These are phyloP conservation scores for Wasmannia auropunctata DNA, from an alignment of 1,140 invertebrate genomes.

Conservation along the genomic window DNA sequence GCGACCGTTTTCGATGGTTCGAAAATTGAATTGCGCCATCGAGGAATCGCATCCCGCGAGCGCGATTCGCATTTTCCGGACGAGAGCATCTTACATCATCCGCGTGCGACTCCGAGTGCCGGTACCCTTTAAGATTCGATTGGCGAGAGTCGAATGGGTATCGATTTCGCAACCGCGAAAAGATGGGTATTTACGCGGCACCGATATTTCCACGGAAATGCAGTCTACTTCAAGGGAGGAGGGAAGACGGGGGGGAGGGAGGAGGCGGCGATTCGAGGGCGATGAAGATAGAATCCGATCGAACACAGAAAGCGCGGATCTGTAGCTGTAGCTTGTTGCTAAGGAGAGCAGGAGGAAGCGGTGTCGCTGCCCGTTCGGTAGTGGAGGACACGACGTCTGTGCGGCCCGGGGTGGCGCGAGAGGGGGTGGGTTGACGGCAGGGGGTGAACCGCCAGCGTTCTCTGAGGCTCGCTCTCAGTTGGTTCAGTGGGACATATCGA, in stretches of 20 bases:
- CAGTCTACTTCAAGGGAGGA: conserved; percentile 38
- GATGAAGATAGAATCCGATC: conserved; percentile 45
- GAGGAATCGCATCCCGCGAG: background rate
- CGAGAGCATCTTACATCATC: conserved; percentile 9
- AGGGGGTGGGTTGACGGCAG: conserved; percentile 44
- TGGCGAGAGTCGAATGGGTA: background rate
- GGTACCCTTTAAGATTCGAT: conserved; percentile 48
- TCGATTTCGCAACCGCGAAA: conserved; percentile 48
- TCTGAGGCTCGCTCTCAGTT: conserved; percentile 66
- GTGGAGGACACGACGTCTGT: conserved; percentile 42
- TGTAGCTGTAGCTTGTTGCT: conserved; percentile 55
- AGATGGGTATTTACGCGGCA: conserved; percentile 50
- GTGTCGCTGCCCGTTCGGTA: conserved; percentile 48
- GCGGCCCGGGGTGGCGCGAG: conserved; percentile 35
- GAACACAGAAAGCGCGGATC: conserved; percentile 15
- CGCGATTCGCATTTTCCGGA: conserved; percentile 34
- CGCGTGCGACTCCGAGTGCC: background rate
- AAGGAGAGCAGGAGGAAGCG: conserved; percentile 56
- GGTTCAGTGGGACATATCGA: conserved; percentile 75
- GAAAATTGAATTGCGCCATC: conserved; percentile 21
- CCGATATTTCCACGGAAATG: conserved; percentile 48
- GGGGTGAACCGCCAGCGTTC: conserved; percentile 12
- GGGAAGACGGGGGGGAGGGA: too few relatives aligned
- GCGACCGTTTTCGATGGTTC: background rate
- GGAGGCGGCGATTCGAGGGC: background rate